Percentiles rank a stretch among this genome's conserved stretches.
Evolutionary conservation across 2,888 invertebrate genomes (phyloP).

Genomic region (Zaprionus lineosus): DNA sequence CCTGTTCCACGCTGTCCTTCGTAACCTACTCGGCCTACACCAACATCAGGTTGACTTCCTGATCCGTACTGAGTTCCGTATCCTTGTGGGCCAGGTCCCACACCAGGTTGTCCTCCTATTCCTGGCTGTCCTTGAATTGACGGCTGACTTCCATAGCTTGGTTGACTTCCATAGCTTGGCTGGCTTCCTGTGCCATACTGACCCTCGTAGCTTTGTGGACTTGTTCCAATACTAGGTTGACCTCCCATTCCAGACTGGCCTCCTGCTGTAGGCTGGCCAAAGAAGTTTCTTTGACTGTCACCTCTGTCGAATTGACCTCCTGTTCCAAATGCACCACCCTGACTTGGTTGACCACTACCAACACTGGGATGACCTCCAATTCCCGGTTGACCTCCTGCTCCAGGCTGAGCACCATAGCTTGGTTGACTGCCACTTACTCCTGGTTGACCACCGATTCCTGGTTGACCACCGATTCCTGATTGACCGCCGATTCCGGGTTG

Average conservation of each 20-base stretch:
- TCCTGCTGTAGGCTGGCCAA: too few species aligned
- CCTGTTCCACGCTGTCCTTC: too few species aligned
- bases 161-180: slow-evolving; percentile 21
- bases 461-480: slow-evolving; percentile 18
- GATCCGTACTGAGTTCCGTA: slow-evolving; percentile 11
- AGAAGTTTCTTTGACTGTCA: too few species aligned
- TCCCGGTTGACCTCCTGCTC: slow-evolving; percentile 8
- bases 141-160: slow-evolving; percentile 20
- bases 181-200: neutral
- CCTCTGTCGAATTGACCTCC: slow-evolving; percentile 20
- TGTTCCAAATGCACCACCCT: slow-evolving; percentile 25
- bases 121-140: slow-evolving; percentile 26
- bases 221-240: slow-evolving; percentile 5
- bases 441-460: slow-evolving; percentile 2
- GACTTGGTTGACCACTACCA: slow-evolving; percentile 6
- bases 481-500: slow-evolving; percentile 3
- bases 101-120: slow-evolving; percentile 7
- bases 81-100: slow-evolving; percentile 26
- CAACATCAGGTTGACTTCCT: too few species aligned
- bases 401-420: slow-evolving; percentile 13
- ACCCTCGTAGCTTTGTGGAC: too few species aligned
- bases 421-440: slow-evolving; percentile 17
- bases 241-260: slow-evolving; percentile 13
- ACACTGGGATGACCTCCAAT: slow-evolving; percentile 8
- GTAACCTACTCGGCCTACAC: too few species aligned